Conservation (phyloP, 2,888 invertebrate species). For the Lydus trimaculatus region DNA sequence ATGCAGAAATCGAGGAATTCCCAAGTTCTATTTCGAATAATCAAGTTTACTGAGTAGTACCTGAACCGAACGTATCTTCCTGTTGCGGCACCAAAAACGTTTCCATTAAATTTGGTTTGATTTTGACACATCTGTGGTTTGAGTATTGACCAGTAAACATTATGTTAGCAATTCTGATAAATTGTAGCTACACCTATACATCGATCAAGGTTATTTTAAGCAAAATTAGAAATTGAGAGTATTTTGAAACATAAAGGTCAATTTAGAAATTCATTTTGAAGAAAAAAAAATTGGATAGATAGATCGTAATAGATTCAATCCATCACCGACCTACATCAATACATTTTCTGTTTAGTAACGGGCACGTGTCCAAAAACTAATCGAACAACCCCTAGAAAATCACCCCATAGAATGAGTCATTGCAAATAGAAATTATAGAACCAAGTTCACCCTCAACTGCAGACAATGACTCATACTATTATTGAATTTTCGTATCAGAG, state of each 20-base stretch:
- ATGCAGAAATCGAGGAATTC: too few relatives aligned
- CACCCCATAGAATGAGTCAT: not conserved
- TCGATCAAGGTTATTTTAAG: not conserved
- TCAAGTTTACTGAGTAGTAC: too few relatives aligned
- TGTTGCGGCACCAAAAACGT: too few relatives aligned
- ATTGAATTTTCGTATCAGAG: not conserved
- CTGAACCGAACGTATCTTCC: too few relatives aligned
- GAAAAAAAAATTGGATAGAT: not conserved
- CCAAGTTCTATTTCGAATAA: too few relatives aligned
- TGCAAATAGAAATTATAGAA: not conserved
- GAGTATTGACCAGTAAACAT: not conserved
- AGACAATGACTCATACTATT: constrained; percentile 1
- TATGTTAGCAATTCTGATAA: too few relatives aligned
- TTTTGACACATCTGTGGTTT: not conserved
- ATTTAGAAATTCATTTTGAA: not conserved
- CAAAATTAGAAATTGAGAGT: not conserved
- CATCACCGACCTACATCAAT: constrained; percentile 7
- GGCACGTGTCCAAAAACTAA: constrained; percentile 6
- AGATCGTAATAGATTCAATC: not conserved
- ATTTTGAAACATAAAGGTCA: not conserved
- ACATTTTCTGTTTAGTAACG: not conserved
- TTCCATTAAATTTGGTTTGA: too few relatives aligned
- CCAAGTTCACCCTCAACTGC: not conserved
- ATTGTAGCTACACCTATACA: too few relatives aligned
- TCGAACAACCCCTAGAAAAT: not conserved